Conservation (phyloP, 2,113 vertebrate species). For the Emydocephalus ijimae region DNA sequence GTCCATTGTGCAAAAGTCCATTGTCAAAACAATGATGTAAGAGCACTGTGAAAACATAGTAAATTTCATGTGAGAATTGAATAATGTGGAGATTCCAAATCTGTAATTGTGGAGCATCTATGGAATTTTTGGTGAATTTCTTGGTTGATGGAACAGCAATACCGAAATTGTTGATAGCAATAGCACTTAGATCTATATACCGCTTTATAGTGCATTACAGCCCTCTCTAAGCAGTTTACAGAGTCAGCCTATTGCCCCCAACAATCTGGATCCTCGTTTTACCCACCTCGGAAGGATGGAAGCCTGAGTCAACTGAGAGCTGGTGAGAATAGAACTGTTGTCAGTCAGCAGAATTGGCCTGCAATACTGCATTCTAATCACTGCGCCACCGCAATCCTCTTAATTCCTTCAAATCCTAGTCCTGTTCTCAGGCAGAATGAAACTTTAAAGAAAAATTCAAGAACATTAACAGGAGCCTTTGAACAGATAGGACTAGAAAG, state of each 20-base stretch:
- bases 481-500: not conserved
- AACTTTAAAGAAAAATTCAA: not conserved
- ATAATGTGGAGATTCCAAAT: not conserved
- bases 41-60: not conserved
- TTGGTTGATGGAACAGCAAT: not conserved
- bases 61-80: not conserved
- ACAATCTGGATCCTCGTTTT: too few species aligned
- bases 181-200: too few species aligned
- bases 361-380: too few species aligned
- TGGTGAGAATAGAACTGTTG: too few species aligned
- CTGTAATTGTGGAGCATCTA: not conserved
- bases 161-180: too few species aligned
- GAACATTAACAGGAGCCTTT: not conserved
- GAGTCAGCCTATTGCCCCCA: too few species aligned
- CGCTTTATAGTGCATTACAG: too few species aligned
- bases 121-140: not conserved
- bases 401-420: not conserved
- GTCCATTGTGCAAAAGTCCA: not conserved
- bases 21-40: not conserved
- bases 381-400: too few species aligned
- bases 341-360: too few species aligned
- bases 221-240: too few species aligned
- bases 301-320: too few species aligned
- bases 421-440: not conserved
- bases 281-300: too few species aligned